Evolutionary conservation across 2,113 vertebrate genomes (phyloP).

Genomic region (Oostethus manadensis): DNA sequence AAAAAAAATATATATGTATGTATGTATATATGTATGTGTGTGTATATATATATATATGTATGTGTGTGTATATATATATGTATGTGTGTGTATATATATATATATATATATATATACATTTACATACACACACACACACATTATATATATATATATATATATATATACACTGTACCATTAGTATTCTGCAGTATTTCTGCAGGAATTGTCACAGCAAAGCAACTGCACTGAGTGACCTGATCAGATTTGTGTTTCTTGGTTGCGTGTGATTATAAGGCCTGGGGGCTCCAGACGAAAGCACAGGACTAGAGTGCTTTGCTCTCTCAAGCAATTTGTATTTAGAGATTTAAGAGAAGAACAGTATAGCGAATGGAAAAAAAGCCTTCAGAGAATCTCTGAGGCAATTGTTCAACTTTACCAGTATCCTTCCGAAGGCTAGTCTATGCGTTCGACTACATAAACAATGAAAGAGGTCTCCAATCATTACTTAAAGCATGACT

Average conservation of each 20-base stretch:
- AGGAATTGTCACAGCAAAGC: conserved; percentile 18
- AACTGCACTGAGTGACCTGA: conserved; percentile 27
- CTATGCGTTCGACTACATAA: conserved; percentile 10
- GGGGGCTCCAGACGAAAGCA: conserved; percentile 20
- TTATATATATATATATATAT: not conserved
- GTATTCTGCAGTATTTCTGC: conserved; percentile 5
- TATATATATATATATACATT: no score
- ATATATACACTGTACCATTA: not conserved
- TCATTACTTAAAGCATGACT: conserved; percentile 8
- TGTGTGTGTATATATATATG: not conserved
- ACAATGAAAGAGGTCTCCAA: conserved; percentile 1
- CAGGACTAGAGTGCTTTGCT: conserved; percentile 31
- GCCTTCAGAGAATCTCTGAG: conserved; percentile 9
- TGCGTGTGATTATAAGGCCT: conserved; percentile 44
- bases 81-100: no score
- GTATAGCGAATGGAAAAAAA: conserved; percentile 16
- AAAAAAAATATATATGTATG: not conserved
- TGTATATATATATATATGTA: not conserved
- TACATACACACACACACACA: no score
- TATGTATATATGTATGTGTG: not conserved
- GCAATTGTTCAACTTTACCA: conserved; percentile 9
- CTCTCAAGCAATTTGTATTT: conserved; percentile 38
- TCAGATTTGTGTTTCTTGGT: conserved; percentile 32
- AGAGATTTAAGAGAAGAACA: conserved; percentile 37
- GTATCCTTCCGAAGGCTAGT: conserved; percentile 4